Conservation (phyloP, 1,140 invertebrate genomes). For the Oryzaephilus surinamensis region DNA sequence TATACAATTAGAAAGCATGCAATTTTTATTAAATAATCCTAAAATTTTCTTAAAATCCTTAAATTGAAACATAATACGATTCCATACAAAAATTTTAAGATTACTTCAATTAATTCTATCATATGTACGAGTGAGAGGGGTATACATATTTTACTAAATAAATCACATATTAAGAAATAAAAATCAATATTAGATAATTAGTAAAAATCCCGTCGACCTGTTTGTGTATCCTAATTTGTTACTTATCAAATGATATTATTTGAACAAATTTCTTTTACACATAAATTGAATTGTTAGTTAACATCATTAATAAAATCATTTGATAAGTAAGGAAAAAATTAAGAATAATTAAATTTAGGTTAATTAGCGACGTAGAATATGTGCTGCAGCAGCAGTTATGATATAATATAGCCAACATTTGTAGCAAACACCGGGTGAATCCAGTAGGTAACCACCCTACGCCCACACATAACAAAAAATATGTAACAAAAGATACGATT, state of each 20-base stretch:
- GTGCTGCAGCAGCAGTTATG: constrained; percentile 33
- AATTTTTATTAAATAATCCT: no score
- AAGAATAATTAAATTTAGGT: constrained; percentile 9
- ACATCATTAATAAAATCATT: no score
- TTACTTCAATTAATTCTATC: no score
- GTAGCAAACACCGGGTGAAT: constrained; percentile 35
- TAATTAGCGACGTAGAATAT: constrained; percentile 32
- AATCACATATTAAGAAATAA: no score
- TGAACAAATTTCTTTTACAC: not conserved
- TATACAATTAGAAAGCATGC: constrained; percentile 16
- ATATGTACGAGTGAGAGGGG: no score
- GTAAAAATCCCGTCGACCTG: constrained; percentile 29
- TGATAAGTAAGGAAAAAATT: constrained; percentile 17
- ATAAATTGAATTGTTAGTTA: not conserved
- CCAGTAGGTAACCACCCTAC: constrained; percentile 30
- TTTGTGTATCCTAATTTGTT: constrained; percentile 20
- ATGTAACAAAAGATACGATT: constrained; percentile 17
- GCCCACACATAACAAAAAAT: constrained; percentile 32
- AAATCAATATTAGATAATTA: no score
- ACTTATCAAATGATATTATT: constrained; percentile 28
- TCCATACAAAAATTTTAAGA: no score
- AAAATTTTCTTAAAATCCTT: no score
- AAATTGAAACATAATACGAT: no score
- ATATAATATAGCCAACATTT: constrained; percentile 34
- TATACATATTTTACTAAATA: no score